Evolutionary conservation across 2,888 invertebrate species (phyloP), one percentile per base, ranked within the genome.

Genomic region (Anthoptus insignis): DNA sequence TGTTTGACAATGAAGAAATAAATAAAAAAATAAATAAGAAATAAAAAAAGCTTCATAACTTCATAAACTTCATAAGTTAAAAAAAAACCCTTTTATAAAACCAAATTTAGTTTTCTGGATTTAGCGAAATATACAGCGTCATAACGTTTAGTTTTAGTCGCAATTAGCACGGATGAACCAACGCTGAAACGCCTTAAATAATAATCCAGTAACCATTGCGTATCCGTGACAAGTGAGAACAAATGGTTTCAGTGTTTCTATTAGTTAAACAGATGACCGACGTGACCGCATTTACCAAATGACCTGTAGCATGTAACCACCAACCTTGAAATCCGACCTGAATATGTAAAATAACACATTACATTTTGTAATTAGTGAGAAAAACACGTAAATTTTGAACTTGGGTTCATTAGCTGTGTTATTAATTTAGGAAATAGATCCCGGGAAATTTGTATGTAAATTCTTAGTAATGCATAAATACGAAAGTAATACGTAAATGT

Each of bases 261-360:
- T 79, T 73, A 80, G 76, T 75, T 77, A 78, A 82, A 76, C 75
- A 80, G 76, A 73, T 73, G 74, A 70, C 75, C 11, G 79, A 80
- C 75, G 72, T 73, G 73, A 70, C 75, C 22, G 79, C 78, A 73
- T 76, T 79, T 73, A 75, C 76, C 79, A 81, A 76, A 73, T 81
- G 80, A 81, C 80, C 79, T 78, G 76, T 74, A 78, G 74, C 79
- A 59, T 59, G 59, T 50, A 50, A 59, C 37, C 78, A 75, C 67
- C 75, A 78, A 72, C 84, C 87, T 83, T 86, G 83, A 76, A 78
- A 78, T 77, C 77, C 78, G 82, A 81, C 87, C 87, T 78, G 80
- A 86, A 87, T 85, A 80, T 80, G 78, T 68, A 65, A 67, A 69
- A 27, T 66, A 64, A 63, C 64, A 67, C 63, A 66, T 66, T 45